Evolutionary conservation across 2,888 invertebrate species (phyloP).

Genomic region (Trichogramma evanescens): DNA sequence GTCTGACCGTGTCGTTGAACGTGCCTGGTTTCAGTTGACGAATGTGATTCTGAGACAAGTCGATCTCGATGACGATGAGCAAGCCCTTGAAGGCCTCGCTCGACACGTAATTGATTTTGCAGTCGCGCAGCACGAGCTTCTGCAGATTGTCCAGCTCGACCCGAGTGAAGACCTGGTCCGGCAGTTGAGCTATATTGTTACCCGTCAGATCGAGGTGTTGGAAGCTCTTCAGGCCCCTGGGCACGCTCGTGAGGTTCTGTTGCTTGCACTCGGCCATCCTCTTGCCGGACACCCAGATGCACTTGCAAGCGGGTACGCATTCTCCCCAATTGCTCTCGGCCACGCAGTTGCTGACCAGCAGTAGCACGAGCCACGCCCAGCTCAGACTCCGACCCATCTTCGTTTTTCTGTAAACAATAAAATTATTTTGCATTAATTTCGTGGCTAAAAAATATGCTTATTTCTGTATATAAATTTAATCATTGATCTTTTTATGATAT

Average conservation of each 20-base stretch:
- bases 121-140: slow-evolving; percentile 68
- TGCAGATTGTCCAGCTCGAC: slow-evolving; percentile 73
- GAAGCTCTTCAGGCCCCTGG: slow-evolving; percentile 60
- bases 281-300: slow-evolving; percentile 79
- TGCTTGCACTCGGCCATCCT: slow-evolving; percentile 75
- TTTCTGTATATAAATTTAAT: too few relatives aligned
- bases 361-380: slow-evolving; percentile 4
- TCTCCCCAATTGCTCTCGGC: slow-evolving; percentile 43
- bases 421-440: too few relatives aligned
- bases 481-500: too few relatives aligned
- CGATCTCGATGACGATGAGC: slow-evolving; percentile 72
- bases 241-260: slow-evolving; percentile 62
- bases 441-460: too few relatives aligned
- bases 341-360: slow-evolving; percentile 22
- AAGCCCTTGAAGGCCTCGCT: slow-evolving; percentile 70
- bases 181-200: slow-evolving; percentile 60
- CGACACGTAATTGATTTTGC: slow-evolving; percentile 66
- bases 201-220: slow-evolving; percentile 61
- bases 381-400: slow-evolving; percentile 5
- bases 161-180: slow-evolving; percentile 61
- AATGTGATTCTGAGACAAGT: slow-evolving; percentile 70
- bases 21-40: slow-evolving; percentile 60
- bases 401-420: slow-evolving; percentile 4
- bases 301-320: slow-evolving; percentile 66
- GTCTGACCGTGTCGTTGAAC: slow-evolving; percentile 63